A percentile compares a stretch with the other conserved stretches of the same genome.
Evolutionary conservation across 2,113 vertebrate species (phyloP).

Genomic region (Sterna hirundo): DNA sequence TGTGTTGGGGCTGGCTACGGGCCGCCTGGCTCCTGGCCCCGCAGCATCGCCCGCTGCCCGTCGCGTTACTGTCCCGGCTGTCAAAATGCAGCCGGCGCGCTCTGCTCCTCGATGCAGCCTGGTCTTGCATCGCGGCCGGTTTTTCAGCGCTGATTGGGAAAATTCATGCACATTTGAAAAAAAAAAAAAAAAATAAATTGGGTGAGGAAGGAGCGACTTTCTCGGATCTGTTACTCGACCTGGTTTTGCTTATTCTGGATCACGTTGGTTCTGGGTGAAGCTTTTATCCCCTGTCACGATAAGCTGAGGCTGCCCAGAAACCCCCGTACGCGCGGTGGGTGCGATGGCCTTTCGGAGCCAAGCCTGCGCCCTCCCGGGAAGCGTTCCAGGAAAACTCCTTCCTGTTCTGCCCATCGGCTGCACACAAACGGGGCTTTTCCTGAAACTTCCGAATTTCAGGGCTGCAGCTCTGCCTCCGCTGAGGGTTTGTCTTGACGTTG

Average conservation of each 20-base stretch:
- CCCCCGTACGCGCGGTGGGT: fast-evolving
- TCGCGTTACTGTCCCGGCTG: background rate
- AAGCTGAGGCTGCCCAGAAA: background rate
- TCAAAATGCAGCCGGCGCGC: fast-evolving
- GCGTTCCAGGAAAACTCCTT: background rate
- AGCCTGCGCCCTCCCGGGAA: background rate
- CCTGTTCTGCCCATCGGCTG: background rate
- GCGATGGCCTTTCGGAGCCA: background rate
- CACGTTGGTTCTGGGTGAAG: background rate
- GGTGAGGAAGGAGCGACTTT: background rate
- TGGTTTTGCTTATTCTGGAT: background rate
- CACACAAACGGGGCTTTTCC: background rate
- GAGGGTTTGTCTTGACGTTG: background rate
- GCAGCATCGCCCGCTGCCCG: fast-evolving
- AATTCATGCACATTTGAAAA: background rate
- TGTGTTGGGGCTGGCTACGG: background rate
- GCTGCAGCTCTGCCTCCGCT: background rate
- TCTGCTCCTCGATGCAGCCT: background rate
- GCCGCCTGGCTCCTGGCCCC: background rate
- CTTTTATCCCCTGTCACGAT: background rate
- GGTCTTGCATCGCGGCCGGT: fast-evolving
- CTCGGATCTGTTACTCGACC: background rate
- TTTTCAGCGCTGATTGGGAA: background rate
- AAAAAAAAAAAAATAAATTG: background rate
- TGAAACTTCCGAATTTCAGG: background rate